A percentile compares a stretch with the other conserved stretches of the same genome.
Conservation (phyloP, 92 coral and sea anemone genomes). For the Anthopleura xanthogrammica region DNA sequence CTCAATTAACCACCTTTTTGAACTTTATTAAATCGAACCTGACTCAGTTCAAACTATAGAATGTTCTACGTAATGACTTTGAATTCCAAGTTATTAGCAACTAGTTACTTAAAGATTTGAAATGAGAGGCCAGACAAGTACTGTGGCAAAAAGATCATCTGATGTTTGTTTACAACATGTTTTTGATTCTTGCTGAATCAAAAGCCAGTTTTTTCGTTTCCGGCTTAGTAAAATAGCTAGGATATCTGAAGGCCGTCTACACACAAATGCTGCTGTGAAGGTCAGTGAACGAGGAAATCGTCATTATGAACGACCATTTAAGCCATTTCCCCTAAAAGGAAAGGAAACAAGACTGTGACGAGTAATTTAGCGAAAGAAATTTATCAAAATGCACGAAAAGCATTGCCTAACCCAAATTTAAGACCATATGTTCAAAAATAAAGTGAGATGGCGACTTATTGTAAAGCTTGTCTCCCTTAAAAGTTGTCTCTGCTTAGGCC, state of each 20-base stretch:
- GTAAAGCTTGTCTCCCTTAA: no score
- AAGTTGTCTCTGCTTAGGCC: no score
- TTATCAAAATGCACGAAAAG: no score
- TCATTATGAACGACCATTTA: not conserved
- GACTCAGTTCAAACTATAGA: not conserved
- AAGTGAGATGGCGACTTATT: no score
- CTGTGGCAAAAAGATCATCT: not conserved
- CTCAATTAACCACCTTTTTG: not conserved
- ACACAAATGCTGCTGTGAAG: conserved; percentile 24
- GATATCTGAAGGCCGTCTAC: conserved; percentile 24
- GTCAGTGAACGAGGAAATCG: not conserved
- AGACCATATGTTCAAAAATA: no score
- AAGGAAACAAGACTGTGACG: not conserved
- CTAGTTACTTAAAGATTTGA: no score
- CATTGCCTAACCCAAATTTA: no score
- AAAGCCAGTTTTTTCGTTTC: conserved; percentile 14
- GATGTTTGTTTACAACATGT: conserved; percentile 3
- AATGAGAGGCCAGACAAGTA: no score
- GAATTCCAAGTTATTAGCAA: not conserved
- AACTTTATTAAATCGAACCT: not conserved
- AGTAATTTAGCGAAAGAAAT: no score
- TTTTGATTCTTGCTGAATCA: not conserved
- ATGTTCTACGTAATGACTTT: not conserved
- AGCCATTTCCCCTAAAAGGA: not conserved
- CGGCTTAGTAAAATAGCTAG: conserved; percentile 22